These are phyloP conservation scores for Hesperia comma DNA, from an alignment of 2,888 invertebrate species.

Conservation along the genomic window DNA sequence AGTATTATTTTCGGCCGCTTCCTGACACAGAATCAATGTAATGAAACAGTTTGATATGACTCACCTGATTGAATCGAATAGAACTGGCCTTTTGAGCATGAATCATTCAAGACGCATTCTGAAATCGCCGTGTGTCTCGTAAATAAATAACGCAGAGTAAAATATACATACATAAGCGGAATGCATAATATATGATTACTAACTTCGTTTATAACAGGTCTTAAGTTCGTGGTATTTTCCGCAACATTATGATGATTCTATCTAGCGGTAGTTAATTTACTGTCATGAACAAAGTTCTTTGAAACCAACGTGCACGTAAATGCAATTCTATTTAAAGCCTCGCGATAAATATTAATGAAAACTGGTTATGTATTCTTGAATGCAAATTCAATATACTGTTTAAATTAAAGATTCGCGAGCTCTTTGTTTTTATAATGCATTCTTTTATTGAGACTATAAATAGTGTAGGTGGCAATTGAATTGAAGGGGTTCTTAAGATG, in stretches of 20 bases:
- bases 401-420: slow-evolving; percentile 4
- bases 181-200: slow-evolving; percentile 27
- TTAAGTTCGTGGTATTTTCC: slow-evolving; percentile 27
- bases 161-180: slow-evolving; percentile 26
- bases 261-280: slow-evolving; percentile 23
- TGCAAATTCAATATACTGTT: not conserved
- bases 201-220: slow-evolving; percentile 22
- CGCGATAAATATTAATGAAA: slow-evolving; percentile 21
- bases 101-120: slow-evolving; percentile 44
- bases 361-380: slow-evolving; percentile 1
- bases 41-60: slow-evolving; percentile 41
- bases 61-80: slow-evolving; percentile 41
- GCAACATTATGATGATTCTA: slow-evolving; percentile 14
- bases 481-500: not conserved
- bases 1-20: slow-evolving; percentile 39
- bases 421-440: slow-evolving; percentile 6
- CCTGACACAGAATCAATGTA: slow-evolving; percentile 37
- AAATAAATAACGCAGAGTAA: slow-evolving; percentile 24
- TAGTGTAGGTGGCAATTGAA: not conserved
- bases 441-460: not conserved
- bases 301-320: slow-evolving; percentile 5
- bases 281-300: slow-evolving; percentile 18
- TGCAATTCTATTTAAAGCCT: slow-evolving; percentile 17
- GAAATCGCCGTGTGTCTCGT: slow-evolving; percentile 21
- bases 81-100: slow-evolving; percentile 40